phyloP scores from a whole-genome alignment of 2,888 invertebrate genomes.

The Clanis bilineata region DNA sequence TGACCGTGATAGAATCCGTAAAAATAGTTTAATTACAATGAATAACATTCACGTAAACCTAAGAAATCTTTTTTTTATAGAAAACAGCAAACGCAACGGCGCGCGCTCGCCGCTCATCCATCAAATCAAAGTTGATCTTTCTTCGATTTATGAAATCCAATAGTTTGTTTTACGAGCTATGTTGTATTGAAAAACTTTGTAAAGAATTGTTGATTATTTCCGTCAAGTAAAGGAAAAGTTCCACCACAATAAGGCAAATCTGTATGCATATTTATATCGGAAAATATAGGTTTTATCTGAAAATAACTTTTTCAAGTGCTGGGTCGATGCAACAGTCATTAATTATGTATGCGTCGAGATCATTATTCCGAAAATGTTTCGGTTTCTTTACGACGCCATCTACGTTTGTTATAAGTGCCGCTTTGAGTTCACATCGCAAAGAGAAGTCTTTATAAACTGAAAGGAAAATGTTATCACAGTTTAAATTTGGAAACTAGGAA shows the following conservation, averaged over 20 bases:
- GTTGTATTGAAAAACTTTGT: conserved; percentile 58
- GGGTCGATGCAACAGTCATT: background rate
- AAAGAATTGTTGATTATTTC: conserved; percentile 35
- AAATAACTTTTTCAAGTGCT: background rate
- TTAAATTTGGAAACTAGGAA: background rate
- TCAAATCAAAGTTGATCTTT: conserved; percentile 65
- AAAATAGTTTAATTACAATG: too few relatives aligned
- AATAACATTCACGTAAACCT: too few relatives aligned
- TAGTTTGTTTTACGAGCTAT: conserved; percentile 59
- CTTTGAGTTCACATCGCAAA: background rate
- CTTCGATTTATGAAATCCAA: conserved; percentile 67
- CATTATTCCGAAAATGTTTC: conserved; percentile 3
- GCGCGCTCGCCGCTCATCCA: conserved; percentile 47
- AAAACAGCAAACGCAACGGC: conserved; percentile 39
- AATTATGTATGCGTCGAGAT: background rate
- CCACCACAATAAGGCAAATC: background rate
- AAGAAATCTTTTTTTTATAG: too few relatives aligned
- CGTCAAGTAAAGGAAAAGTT: background rate
- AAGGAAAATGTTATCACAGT: background rate
- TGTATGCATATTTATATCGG: background rate
- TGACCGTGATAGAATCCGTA: too few relatives aligned
- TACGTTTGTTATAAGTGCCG: background rate
- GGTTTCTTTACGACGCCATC: background rate
- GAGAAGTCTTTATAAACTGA: background rate
- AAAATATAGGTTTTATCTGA: background rate